phyloP scores from a whole-genome alignment of 2,113 vertebrate species.

The Panthera leo region DNA sequence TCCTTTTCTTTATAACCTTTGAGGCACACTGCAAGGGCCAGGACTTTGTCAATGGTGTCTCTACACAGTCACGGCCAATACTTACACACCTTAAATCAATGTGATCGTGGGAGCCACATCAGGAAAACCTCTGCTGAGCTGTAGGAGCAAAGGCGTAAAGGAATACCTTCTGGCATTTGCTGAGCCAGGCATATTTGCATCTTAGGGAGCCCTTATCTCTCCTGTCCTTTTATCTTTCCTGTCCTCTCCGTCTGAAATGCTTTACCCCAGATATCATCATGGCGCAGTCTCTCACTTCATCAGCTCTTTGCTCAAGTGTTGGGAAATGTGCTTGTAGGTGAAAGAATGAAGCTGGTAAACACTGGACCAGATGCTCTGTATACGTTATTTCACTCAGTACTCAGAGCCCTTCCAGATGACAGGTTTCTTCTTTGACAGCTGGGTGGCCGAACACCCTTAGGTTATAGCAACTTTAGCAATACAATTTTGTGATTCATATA shows the following conservation, averaged over 20 bases:
- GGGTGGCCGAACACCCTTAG: not conserved
- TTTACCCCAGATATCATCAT: not conserved
- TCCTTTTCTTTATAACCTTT: not conserved
- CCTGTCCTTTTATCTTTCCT: not conserved
- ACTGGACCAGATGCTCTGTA: not conserved
- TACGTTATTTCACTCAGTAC: not conserved
- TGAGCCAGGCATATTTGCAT: not conserved
- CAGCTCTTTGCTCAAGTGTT: not conserved
- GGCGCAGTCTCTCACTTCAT: not conserved
- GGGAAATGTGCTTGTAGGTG: not conserved
- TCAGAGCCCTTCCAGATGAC: not conserved
- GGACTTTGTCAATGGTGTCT: not conserved
- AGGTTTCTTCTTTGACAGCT: not conserved
- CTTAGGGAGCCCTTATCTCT: not conserved
- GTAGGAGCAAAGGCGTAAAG: not conserved
- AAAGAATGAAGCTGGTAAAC: not conserved
- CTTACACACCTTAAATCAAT: not conserved
- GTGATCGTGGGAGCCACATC: not conserved
- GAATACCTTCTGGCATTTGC: not conserved
- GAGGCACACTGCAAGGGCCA: not conserved
- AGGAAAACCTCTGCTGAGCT: not conserved
- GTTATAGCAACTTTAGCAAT: not conserved
- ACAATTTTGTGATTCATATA: not conserved
- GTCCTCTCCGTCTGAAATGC: not conserved
- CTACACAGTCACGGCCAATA: not conserved